These are phyloP conservation scores for Pelusios castaneus DNA, from an alignment of 2,113 vertebrate species.

Conservation along the genomic window DNA sequence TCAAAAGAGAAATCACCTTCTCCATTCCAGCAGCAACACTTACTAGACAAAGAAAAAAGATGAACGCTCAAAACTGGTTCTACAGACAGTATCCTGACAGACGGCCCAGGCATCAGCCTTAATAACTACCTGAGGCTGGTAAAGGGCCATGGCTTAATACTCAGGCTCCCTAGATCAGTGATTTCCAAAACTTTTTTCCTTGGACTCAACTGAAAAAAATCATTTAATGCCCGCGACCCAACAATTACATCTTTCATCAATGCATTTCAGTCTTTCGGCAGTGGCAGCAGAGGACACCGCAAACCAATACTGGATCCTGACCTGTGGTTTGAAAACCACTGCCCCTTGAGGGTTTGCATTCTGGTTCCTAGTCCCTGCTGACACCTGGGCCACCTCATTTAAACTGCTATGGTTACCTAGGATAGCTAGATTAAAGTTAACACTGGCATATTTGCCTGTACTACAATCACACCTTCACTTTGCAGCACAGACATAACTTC, in stretches of 20 bases:
- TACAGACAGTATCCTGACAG: background rate
- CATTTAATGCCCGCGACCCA: too few species aligned
- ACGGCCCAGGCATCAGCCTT: accelerated
- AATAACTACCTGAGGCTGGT: background rate
- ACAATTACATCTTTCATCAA: too few species aligned
- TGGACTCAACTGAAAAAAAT: too few species aligned
- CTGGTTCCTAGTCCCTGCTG: background rate
- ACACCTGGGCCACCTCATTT: background rate
- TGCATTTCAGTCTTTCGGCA: too few species aligned
- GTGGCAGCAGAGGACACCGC: too few species aligned
- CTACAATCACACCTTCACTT: background rate
- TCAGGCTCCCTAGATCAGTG: background rate
- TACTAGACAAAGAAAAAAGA: background rate
- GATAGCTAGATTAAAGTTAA: background rate
- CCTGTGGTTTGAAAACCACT: too few species aligned
- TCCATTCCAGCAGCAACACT: background rate
- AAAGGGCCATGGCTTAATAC: background rate
- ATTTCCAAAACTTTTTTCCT: too few species aligned
- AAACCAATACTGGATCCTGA: too few species aligned
- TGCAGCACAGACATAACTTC: background rate
- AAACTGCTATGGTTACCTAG: background rate
- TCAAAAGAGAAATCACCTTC: background rate
- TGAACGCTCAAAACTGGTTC: background rate
- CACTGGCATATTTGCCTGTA: too few species aligned
- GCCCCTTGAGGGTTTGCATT: too few species aligned